phyloP scores from a whole-genome alignment of 2,113 vertebrate species.

The Heterochromis multidens region DNA sequence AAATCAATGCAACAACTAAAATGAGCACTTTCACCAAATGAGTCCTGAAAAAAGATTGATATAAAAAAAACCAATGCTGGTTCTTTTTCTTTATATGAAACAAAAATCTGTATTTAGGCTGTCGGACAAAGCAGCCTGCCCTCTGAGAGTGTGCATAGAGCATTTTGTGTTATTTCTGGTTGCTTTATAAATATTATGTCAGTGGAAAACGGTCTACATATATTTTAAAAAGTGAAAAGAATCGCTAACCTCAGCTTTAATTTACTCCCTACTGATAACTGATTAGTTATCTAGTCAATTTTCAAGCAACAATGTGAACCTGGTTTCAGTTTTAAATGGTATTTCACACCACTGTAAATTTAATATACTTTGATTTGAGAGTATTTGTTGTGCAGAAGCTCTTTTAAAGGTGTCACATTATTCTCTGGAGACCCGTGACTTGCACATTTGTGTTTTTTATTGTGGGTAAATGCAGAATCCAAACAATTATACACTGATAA shows the following conservation, averaged over 20 bases:
- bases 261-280: background rate
- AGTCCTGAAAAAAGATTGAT: background rate
- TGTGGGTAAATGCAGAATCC: background rate
- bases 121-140: background rate
- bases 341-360: background rate
- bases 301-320: background rate
- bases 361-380: too few species aligned
- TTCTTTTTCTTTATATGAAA: background rate
- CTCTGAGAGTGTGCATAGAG: too few species aligned
- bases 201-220: background rate
- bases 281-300: background rate
- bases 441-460: background rate
- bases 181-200: background rate
- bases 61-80: background rate
- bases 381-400: background rate
- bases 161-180: background rate
- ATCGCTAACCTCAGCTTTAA: background rate
- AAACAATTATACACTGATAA: background rate
- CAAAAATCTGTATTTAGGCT: background rate
- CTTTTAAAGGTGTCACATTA: background rate
- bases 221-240: background rate
- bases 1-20: background rate
- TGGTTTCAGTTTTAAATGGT: background rate
- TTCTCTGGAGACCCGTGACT: background rate
- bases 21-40: background rate